Evolutionary conservation across 2,797 vertebrate genomes (phyloP).

Genomic region (Chiloscyllium punctatum): DNA sequence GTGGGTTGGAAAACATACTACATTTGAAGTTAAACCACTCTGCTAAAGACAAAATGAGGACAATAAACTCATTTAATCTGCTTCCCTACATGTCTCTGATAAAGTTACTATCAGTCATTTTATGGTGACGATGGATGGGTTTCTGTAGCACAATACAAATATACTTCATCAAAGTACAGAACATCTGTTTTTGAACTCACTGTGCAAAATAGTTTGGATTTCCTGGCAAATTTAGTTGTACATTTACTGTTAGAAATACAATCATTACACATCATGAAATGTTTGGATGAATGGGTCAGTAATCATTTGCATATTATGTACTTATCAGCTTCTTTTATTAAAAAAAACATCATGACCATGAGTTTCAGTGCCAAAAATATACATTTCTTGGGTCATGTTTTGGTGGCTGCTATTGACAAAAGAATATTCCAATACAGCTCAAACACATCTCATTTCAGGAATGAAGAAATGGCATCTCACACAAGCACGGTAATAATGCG

Average conservation of each 20-base stretch:
- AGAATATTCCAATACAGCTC: background rate
- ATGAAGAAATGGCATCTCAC: background rate
- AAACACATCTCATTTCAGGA: background rate
- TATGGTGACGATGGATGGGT: background rate
- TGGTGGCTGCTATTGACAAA: background rate
- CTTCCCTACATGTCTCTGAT: too few relatives aligned
- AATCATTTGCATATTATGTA: background rate
- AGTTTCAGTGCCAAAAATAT: background rate
- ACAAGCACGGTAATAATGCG: background rate
- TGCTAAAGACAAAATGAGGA: too few relatives aligned
- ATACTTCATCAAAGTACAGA: background rate
- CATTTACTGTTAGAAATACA: background rate
- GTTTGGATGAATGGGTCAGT: background rate
- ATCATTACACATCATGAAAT: slow-evolving; percentile 10
- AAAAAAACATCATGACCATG: background rate
- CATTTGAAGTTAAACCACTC: too few relatives aligned
- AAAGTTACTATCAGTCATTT: too few relatives aligned
- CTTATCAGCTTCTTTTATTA: background rate
- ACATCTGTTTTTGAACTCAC: background rate
- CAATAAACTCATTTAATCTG: too few relatives aligned
- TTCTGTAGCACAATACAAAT: background rate
- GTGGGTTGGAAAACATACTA: too few relatives aligned
- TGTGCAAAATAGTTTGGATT: background rate
- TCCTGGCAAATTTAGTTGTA: background rate
- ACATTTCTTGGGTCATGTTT: background rate